These are phyloP conservation scores for Hypanus sabinus DNA, from an alignment of 2,113 vertebrate species.

Conservation along the genomic window DNA sequence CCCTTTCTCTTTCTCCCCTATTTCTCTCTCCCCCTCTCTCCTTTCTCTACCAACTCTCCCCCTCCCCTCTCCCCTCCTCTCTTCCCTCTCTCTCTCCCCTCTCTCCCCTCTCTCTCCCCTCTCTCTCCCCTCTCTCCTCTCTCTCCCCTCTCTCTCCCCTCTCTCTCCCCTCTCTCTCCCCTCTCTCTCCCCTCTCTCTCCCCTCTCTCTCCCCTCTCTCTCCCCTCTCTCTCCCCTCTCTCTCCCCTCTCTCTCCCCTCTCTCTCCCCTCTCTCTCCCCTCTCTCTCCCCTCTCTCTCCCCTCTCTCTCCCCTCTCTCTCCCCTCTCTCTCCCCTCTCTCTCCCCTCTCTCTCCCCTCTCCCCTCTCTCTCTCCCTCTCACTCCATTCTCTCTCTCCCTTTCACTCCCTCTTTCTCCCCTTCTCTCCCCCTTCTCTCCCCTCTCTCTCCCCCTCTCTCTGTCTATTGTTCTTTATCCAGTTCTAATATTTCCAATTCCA, in stretches of 20 bases:
- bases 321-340: not conserved
- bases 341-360: not conserved
- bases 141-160: not conserved
- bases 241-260: too few species aligned
- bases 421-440: too few species aligned
- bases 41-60: too few species aligned
- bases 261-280: not conserved
- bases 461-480: not conserved
- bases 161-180: not conserved
- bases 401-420: too few species aligned
- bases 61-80: too few species aligned
- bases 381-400: not conserved
- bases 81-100: too few species aligned
- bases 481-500: not conserved
- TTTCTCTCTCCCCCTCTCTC: too few species aligned
- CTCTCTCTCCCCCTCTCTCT: too few species aligned
- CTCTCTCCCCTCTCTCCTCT: too few species aligned
- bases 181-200: too few species aligned
- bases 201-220: not conserved
- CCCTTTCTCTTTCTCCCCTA: not conserved
- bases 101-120: not conserved
- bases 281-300: too few species aligned
- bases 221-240: not conserved
- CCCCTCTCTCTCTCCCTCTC: not conserved
- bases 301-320: too few species aligned